Conservation (phyloP, 2,797 vertebrate genomes). For the Ptychadena robeensis region DNA sequence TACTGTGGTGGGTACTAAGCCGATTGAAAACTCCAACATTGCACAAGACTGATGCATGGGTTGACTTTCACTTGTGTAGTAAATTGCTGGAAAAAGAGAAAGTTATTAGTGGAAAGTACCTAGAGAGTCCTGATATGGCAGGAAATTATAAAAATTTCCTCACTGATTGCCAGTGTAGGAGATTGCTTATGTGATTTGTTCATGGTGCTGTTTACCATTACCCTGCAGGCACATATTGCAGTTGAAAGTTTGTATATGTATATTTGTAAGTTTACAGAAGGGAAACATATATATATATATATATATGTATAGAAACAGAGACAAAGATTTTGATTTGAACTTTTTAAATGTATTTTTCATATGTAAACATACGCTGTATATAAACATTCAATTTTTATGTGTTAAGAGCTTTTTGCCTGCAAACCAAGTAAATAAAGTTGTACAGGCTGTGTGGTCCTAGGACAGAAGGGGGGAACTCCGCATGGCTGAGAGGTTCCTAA, state of each 20-base stretch:
- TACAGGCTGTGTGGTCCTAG: constrained; percentile 38
- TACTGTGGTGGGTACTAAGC: not conserved
- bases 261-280: not conserved
- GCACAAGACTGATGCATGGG: not conserved
- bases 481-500: not conserved
- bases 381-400: not conserved
- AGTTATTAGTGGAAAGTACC: constrained; percentile 35
- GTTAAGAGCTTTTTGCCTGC: not conserved
- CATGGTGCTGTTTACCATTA: not conserved
- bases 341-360: not conserved
- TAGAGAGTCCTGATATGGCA: not conserved
- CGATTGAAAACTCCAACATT: not conserved
- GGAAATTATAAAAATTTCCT: not conserved
- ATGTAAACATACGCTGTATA: not conserved
- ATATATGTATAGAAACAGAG: not conserved
- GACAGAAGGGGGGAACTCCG: not conserved
- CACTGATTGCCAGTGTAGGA: not conserved
- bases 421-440: constrained; percentile 6
- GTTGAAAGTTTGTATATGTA: not conserved
- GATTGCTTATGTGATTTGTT: not conserved
- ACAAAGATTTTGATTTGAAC: not conserved
- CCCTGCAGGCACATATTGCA: not conserved
- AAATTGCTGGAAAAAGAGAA: constrained; percentile 11
- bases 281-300: not conserved
- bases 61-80: constrained; percentile 23